phyloP scores from a whole-genome alignment of 2,888 invertebrate species.

The Bombyx huttoni region DNA sequence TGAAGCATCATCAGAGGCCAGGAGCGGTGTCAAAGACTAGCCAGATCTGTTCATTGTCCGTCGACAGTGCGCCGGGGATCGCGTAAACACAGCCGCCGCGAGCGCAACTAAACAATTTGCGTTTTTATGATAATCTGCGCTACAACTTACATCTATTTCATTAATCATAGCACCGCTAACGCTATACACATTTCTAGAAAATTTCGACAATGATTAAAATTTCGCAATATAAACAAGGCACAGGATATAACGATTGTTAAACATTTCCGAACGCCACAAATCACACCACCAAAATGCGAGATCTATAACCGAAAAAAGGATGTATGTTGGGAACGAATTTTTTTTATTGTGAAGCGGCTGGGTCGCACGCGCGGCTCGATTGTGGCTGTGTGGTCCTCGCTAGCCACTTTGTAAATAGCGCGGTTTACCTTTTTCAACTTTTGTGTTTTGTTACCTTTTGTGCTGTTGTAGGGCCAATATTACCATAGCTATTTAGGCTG shows the following conservation, averaged over 20 bases:
- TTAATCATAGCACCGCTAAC: slow-evolving; percentile 2
- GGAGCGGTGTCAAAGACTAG: slow-evolving; percentile 55
- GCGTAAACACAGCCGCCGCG: slow-evolving; percentile 48
- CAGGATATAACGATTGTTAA: slow-evolving; percentile 47
- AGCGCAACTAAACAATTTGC: slow-evolving; percentile 40
- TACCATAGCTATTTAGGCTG: slow-evolving; percentile 73
- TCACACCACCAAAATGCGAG: slow-evolving; percentile 70
- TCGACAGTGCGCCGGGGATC: slow-evolving; percentile 38
- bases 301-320: slow-evolving; percentile 66
- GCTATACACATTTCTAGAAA: slow-evolving; percentile 3
- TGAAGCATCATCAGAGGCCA: slow-evolving; percentile 32
- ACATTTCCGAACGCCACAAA: slow-evolving; percentile 71
- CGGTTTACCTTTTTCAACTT: slow-evolving; percentile 73
- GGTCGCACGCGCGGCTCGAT: slow-evolving; percentile 71
- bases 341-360: slow-evolving; percentile 51
- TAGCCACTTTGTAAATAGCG: slow-evolving; percentile 73
- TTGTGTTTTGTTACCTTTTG: slow-evolving; percentile 74
- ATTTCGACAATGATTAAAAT: slow-evolving; percentile 8
- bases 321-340: slow-evolving; percentile 63
- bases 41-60: slow-evolving; percentile 47
- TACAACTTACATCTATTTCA: slow-evolving; percentile 16
- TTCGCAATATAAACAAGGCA: slow-evolving; percentile 23
- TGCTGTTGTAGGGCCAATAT: slow-evolving; percentile 72
- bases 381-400: slow-evolving; percentile 72
- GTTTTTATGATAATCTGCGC: slow-evolving; percentile 39